Base-by-base conservation (phyloP, 2,888 invertebrate species). In the Volucella inanis region DNA sequence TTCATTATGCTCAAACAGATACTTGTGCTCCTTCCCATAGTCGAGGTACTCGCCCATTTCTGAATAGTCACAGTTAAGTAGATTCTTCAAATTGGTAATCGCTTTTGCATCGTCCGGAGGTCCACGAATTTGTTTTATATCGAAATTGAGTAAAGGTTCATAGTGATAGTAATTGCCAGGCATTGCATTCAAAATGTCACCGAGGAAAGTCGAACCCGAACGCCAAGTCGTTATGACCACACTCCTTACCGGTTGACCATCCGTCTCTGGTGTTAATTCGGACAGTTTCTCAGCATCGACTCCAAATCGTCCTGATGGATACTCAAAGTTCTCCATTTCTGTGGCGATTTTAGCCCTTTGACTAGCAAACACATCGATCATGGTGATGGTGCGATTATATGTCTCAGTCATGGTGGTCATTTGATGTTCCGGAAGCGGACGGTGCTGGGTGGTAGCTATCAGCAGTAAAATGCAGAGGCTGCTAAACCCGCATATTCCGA, bases 101-200 rank as follows among this genome's bases (percentile, higher is more conserved):
- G 96, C 96, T 87, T 93, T 92, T 50, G 94, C 93, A n/a, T 95
- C 94, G 61, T 95, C 92, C 3, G 96, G 95, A 22, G 95, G 94
- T 9, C 95, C 95, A 88, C 97, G 94, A 77, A 97, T 95, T 93
- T 97, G 97, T 87, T 95, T 93, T 88, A 97, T 97, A 83, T 95
- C 96, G 92, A 95, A 96, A 89, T 96, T 95, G 80, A 97, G 93
- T 82, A 98, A 92, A 43, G 98, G 98, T 92, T 98, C 98, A 90
- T 97, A 98, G 91, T 97, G 97, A 92, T 97, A 98, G 92, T 94
- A 98, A 91, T 96, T 97, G 41, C 95, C 97, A 15, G 97, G 97
- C 90, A 97, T 94, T 38, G 97, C 94, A 91, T 96, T 96, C 59
- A 97, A 91, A 54, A 97, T 94, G 89, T 97, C 97, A 70, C 97